phyloP scores from a whole-genome alignment of 2,113 vertebrate species.

The Hucho hucho region DNA sequence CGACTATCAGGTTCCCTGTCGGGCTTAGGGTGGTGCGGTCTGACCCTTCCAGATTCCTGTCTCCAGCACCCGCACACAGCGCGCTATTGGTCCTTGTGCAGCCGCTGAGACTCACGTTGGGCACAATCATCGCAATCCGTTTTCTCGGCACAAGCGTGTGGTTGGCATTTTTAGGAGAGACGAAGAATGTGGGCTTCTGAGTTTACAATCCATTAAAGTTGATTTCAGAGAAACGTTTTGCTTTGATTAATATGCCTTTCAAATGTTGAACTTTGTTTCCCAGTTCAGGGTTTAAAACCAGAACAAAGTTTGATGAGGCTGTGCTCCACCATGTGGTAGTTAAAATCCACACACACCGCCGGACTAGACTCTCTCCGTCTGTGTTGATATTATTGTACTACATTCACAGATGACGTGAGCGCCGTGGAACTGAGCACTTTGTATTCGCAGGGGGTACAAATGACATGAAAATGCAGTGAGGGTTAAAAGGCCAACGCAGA shows the following conservation, averaged over 20 bases:
- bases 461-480: not conserved
- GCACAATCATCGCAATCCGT: conserved; percentile 65
- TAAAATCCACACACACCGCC: conserved; percentile 13
- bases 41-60: conserved; percentile 51
- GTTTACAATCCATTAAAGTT: conserved; percentile 13
- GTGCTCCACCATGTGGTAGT: conserved; percentile 67
- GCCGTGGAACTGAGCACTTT: not conserved
- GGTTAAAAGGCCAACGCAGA: not conserved
- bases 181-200: conserved; percentile 1
- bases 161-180: conserved; percentile 18
- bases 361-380: conserved; percentile 32
- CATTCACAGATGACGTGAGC: conserved; percentile 13
- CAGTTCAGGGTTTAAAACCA: conserved; percentile 26
- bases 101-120: conserved; percentile 66
- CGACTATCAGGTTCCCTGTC: conserved; percentile 73
- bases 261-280: conserved; percentile 46
- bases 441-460: not conserved
- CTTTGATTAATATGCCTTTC: conserved; percentile 10
- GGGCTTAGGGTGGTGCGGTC: conserved; percentile 64
- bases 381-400: conserved; percentile 49
- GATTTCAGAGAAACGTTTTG: conserved; percentile 33
- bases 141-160: conserved; percentile 33
- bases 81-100: conserved; percentile 65
- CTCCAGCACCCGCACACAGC: conserved; percentile 59
- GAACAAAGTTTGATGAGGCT: conserved; percentile 51